Evolutionary conservation across 37 sponge, comb jelly and placozoan species (phyloP), one percentile per base, ranked within the genome.

Genomic region (Haliclona indistincta): DNA sequence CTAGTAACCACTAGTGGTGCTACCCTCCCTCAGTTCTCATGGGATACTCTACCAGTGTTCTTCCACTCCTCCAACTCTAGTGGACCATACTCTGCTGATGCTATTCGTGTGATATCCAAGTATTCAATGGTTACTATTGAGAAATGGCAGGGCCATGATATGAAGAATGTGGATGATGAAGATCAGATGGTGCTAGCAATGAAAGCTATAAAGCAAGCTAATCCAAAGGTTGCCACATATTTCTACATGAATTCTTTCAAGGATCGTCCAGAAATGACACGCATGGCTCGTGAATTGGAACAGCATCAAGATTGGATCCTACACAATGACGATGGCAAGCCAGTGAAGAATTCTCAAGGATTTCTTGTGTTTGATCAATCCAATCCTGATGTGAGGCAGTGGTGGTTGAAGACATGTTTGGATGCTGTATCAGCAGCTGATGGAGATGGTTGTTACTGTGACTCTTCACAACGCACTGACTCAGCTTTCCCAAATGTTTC

Each of bases 41-140:
- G 84, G 84, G 76, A 83, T 60, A 83, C 76, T 2, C 65, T 83
- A 23, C 84, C 75, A 25, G 84, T 83, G 34, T 83, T 71, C 63
- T 71, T 64, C 47, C 84, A 83, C 47, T 66, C 73, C 13, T 47
- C 66, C 56, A 75, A 83, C 76, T 22, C 63, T 25, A 83, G 38
- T 74, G 84, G 84, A 28, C 70, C 33, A 37, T 83, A 73, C 70
- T 55, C 1, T 54, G 63, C 20, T 2, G 68, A 64, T 2, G 56
- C 84, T 4, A 17, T n/a, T n/a, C n/a, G n/a, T n/a, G n/a, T n/a
- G n/a, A n/a, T n/a, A n/a, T n/a, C 78, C 34, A 39, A 45, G 41
- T 76, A 39, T 67, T 25, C 65, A 28, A 39, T 76, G 67, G 78
- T 67, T 26, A 76, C 78, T 6, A 76, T 76, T 23, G 78, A 76